Evolutionary conservation across 37 sponge, comb jelly and placozoan species (phyloP), one percentile per base, ranked within the genome.

Genomic region (Tethya wilhelma): DNA sequence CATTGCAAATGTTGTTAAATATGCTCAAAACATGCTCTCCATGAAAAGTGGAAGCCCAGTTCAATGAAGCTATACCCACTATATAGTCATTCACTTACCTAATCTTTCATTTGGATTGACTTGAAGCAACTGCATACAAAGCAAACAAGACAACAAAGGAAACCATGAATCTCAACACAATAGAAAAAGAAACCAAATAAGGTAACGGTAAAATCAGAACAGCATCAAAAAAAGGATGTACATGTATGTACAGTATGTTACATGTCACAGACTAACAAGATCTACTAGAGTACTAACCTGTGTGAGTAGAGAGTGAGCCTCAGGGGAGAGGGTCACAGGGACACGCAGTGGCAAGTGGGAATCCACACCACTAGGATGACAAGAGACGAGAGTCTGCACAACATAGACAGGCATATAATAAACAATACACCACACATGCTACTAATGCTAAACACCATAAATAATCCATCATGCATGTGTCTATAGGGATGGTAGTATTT

Each of bases 341-440:
- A 94, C 40, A 6, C 44, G 19, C 9, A 94, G 69, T 26, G 83
- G 87, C 38, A 86, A 22, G 67, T 94, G 90, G 1, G 87, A 80
- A 67, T 86, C 74, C 14, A 90, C n/a, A 2, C 94, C 90, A 19
- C 80, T 89, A 62, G 92, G 92, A 68, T 91, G 86, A 40, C 89
- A 91, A 1, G 82, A 79, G n/a, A 37, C n/a, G n/a, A 94, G 64
- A 25, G 82, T 60, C 91, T 90, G 40, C 14, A 62, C 26, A 23
- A 14, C 30, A n/a, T 9, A n/a, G 26, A 62, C 64, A 28, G 19
- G 64, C 8, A 14, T 9, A n/a, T 12, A 9, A 25, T 28, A 62
- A 23, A 62, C 14, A 19, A 49, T 9, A 49, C 14, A 19, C 14
- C 14, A 49, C 9, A 49, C 14, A 14, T 49, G 53, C 9, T 9